Base-by-base conservation (phyloP, 2,888 invertebrate genomes). In the Nomada ferruginata region DNA sequence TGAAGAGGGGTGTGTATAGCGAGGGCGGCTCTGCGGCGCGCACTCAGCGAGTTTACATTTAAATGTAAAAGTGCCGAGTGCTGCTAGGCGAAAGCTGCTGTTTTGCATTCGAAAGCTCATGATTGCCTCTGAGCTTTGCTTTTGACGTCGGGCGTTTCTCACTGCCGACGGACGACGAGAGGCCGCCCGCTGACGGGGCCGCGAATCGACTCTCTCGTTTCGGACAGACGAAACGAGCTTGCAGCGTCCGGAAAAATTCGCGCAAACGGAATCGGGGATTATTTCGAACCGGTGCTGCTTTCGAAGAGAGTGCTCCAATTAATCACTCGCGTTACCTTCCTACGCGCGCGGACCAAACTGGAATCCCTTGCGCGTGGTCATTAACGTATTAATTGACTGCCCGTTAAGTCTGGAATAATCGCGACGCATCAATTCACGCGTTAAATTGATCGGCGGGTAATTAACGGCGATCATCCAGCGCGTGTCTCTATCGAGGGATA, bases 91-190 rank as follows among this genome's bases (percentile, higher is more conserved):
- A 91, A 92, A 92, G 91, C 91, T 91, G 92, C 93, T 93, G 91
- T 93, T 94, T 94, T 93, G 93, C 93, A 93, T 93, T 93, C 93
- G 92, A 94, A 93, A 94, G 93, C 93, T 93, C 93, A 92, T 93
- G 93, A 94, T 94, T 94, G 93, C 93, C 92, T 93, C 93, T 92
- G 93, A 93, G 93, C 93, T 93, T 93, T 93, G 93, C 93, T 93
- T 93, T 93, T 93, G 93, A 93, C 91, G 92, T 81, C 74, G 85
- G 76, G 87, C 78, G 82, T 86, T 85, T 79, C 88, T 83, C 78
- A 74, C 83, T 72, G 83, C 73, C 83, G 79, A 75, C 86, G 86
- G 77, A 73, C 75, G 72, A 66, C 74, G 82, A n/a, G 69, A 73
- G 63, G 59, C 53, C 63, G 53, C 36, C 47, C 53, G 69, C 74